These are phyloP conservation scores for Muricea muricata DNA, from an alignment of 92 coral and sea anemone species.

Conservation along the genomic window DNA sequence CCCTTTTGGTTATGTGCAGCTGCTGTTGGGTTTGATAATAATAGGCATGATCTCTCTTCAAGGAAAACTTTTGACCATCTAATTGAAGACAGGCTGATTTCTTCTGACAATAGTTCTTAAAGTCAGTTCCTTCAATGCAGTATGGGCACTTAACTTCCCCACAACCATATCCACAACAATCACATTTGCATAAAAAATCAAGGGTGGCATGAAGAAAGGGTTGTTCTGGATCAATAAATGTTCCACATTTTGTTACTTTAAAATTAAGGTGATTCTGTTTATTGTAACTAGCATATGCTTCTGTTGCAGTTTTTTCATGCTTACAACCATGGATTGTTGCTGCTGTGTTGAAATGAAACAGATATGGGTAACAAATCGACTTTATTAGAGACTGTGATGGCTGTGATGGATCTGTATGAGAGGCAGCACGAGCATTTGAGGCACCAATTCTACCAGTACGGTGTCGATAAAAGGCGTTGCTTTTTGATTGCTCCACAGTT, in stretches of 20 bases:
- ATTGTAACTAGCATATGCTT: slow-evolving; percentile 45
- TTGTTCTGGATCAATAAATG: slow-evolving; percentile 65
- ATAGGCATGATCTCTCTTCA: slow-evolving; percentile 37
- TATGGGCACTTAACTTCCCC: slow-evolving; percentile 72
- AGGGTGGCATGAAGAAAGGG: slow-evolving; percentile 71
- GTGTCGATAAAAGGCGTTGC: slow-evolving; percentile 53
- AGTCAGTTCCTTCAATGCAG: slow-evolving; percentile 50
- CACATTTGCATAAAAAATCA: slow-evolving; percentile 57
- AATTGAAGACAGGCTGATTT: slow-evolving; percentile 52
- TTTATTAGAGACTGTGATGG: too few relatives aligned
- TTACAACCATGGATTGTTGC: slow-evolving; percentile 56
- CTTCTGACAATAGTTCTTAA: slow-evolving; percentile 58
- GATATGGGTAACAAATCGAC: slow-evolving; percentile 7
- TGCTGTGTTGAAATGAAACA: slow-evolving; percentile 15
- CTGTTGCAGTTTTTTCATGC: slow-evolving; percentile 45
- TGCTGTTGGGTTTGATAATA: slow-evolving; percentile 70
- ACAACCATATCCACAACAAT: slow-evolving; percentile 68
- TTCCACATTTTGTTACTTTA: slow-evolving; percentile 59
- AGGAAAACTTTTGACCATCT: slow-evolving; percentile 11
- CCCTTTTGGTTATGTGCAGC: slow-evolving; percentile 44
- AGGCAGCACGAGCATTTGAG: neutral
- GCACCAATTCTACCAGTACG: slow-evolving; percentile 72
- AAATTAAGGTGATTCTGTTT: slow-evolving; percentile 48
- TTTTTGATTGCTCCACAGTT: slow-evolving; percentile 50
- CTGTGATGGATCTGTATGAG: too few relatives aligned